A percentile compares a stretch with the other conserved stretches of the same genome.
phyloP scores from a whole-genome alignment of 2,888 invertebrate genomes.

The Opisthograptis luteolata region DNA sequence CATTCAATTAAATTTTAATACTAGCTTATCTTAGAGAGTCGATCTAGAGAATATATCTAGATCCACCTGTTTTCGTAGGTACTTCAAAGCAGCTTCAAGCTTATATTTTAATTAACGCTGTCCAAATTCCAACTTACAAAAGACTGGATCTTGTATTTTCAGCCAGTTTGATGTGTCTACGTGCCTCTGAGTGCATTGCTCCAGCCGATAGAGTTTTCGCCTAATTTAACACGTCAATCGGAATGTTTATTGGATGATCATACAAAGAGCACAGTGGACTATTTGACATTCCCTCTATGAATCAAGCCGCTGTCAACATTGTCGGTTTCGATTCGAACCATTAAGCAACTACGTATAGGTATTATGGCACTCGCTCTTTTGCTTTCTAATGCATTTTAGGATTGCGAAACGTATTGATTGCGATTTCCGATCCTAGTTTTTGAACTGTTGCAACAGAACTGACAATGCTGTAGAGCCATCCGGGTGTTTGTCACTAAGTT shows the following conservation, averaged over 20 bases:
- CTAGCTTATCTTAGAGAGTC: too few relatives aligned
- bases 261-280: slow-evolving; percentile 36
- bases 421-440: slow-evolving; percentile 10
- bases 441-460: slow-evolving; percentile 5
- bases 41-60: too few relatives aligned
- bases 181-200: slow-evolving; percentile 26
- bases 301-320: slow-evolving; percentile 37
- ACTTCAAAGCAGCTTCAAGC: too few relatives aligned
- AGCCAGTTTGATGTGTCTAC: slow-evolving; percentile 4
- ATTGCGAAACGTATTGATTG: slow-evolving; percentile 20
- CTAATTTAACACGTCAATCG: slow-evolving; percentile 42
- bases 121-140: neutral
- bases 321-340: slow-evolving; percentile 36
- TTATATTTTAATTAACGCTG: too few relatives aligned
- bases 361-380: slow-evolving; percentile 26
- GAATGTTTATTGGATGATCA: slow-evolving; percentile 34
- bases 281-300: slow-evolving; percentile 39
- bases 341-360: slow-evolving; percentile 30
- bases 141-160: slow-evolving; percentile 1
- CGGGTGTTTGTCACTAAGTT: neutral
- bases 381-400: slow-evolving; percentile 22
- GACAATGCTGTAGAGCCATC: neutral
- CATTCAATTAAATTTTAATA: too few relatives aligned
- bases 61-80: too few relatives aligned
- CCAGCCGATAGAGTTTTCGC: slow-evolving; percentile 33